These are phyloP conservation scores for Carollia perspicillata DNA, from an alignment of 2,113 vertebrate species.

Conservation along the genomic window DNA sequence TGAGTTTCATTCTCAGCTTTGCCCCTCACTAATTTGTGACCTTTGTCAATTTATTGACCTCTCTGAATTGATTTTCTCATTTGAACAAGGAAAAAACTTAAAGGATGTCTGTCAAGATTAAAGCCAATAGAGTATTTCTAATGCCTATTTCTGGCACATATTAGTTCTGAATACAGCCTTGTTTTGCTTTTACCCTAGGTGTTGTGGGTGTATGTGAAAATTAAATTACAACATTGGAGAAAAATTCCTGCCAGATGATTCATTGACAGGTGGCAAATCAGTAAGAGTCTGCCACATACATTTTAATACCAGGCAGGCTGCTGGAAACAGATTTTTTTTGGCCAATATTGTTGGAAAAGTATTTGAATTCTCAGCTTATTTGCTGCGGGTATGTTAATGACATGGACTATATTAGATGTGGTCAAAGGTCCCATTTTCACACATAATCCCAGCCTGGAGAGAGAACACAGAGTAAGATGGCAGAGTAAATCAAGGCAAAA, in stretches of 20 bases:
- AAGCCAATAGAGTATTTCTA: neutral
- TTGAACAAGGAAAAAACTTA: neutral
- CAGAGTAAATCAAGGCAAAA: neutral
- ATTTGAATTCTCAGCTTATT: neutral
- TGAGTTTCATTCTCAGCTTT: neutral
- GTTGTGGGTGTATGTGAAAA: constrained; percentile 45
- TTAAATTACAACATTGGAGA: constrained; percentile 51
- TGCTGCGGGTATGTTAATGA: neutral
- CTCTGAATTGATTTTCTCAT: constrained; percentile 15
- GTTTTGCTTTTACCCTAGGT: constrained; percentile 39
- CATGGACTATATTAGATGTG: neutral
- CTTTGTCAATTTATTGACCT: neutral
- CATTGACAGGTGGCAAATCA: constrained; percentile 39
- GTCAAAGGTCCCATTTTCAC: neutral
- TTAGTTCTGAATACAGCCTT: constrained; percentile 34
- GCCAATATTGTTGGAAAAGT: neutral
- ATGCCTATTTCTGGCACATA: constrained; percentile 23
- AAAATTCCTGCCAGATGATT: constrained; percentile 46
- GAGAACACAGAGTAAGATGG: neutral
- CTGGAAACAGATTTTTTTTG: constrained; percentile 41
- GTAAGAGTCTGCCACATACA: constrained; percentile 43
- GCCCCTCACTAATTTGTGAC: neutral
- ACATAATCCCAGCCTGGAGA: neutral
- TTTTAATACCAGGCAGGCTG: constrained; percentile 42
- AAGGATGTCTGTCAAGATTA: neutral